phyloP scores from a whole-genome alignment of 2,113 vertebrate species.

The Poeciliopsis occidentalis region DNA sequence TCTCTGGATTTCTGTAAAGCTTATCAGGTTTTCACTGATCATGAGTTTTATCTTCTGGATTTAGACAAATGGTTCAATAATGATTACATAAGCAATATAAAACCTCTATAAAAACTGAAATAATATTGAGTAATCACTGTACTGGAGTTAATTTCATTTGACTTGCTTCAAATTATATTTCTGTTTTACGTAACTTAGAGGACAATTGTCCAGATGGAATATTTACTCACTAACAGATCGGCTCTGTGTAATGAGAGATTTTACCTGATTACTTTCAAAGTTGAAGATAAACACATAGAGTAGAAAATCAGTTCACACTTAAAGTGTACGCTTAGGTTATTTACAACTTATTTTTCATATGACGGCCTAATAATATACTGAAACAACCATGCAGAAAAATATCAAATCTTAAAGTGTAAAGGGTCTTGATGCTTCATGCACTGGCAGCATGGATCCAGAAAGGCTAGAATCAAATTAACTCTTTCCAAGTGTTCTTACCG shows the following conservation, averaged over 20 bases:
- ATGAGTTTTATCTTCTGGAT: slow-evolving; percentile 8
- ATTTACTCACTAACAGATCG: slow-evolving; percentile 12
- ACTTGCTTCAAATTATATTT: neutral
- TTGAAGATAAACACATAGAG: neutral
- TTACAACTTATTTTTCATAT: neutral
- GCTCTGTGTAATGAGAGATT: neutral
- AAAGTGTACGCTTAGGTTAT: slow-evolving; percentile 2
- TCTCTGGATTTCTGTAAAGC: slow-evolving; percentile 3
- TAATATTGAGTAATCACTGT: neutral
- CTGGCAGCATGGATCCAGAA: neutral
- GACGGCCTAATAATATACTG: neutral
- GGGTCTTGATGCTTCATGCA: slow-evolving; percentile 5
- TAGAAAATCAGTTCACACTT: slow-evolving; percentile 16
- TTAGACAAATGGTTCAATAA: neutral
- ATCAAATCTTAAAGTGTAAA: neutral
- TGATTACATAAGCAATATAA: neutral
- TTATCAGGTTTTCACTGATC: neutral
- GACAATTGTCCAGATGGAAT: slow-evolving; percentile 18
- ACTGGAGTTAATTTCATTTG: neutral
- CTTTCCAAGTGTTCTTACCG: slow-evolving; percentile 12
- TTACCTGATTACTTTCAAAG: slow-evolving; percentile 2
- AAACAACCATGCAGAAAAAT: slow-evolving; percentile 1
- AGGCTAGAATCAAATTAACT: slow-evolving; percentile 38
- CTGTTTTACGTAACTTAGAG: slow-evolving; percentile 7
- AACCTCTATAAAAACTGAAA: neutral